phyloP scores from a whole-genome alignment of 1,140 invertebrate genomes.

The Atta cephalotes region DNA sequence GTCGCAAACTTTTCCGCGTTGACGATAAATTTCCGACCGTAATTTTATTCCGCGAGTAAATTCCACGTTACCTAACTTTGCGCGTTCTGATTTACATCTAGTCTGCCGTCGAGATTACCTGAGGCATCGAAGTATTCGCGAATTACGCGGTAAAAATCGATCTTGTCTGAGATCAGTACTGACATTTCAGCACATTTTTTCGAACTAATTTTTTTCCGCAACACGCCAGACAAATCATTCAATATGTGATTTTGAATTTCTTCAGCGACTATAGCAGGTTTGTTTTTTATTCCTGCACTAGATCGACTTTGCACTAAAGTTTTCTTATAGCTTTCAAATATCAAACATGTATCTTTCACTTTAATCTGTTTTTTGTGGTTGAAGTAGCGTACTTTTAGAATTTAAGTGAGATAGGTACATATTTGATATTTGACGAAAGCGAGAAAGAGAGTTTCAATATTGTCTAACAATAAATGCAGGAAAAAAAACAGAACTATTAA shows the following conservation, averaged over 20 bases:
- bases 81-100: conserved; percentile 22
- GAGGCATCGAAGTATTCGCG: not conserved
- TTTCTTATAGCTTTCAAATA: too few species aligned
- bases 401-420: too few species aligned
- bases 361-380: too few species aligned
- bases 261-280: not conserved
- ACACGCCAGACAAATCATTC: conserved; percentile 26
- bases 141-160: conserved; percentile 29
- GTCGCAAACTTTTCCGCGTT: conserved; percentile 29
- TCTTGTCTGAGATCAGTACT: not conserved
- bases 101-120: not conserved
- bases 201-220: not conserved
- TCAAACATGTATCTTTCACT: too few species aligned
- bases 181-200: not conserved
- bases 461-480: too few species aligned
- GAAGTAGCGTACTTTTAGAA: too few species aligned
- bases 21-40: conserved; percentile 17
- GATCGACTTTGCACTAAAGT: too few species aligned
- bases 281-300: too few species aligned
- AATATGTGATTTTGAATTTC: conserved; percentile 23
- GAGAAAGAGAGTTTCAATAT: too few species aligned
- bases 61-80: conserved; percentile 9
- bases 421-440: too few species aligned
- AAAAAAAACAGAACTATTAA: too few species aligned
- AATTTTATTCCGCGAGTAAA: conserved; percentile 37